phyloP scores from a whole-genome alignment of 2,888 invertebrate genomes.

The Lepeophtheirus nordmannii region DNA sequence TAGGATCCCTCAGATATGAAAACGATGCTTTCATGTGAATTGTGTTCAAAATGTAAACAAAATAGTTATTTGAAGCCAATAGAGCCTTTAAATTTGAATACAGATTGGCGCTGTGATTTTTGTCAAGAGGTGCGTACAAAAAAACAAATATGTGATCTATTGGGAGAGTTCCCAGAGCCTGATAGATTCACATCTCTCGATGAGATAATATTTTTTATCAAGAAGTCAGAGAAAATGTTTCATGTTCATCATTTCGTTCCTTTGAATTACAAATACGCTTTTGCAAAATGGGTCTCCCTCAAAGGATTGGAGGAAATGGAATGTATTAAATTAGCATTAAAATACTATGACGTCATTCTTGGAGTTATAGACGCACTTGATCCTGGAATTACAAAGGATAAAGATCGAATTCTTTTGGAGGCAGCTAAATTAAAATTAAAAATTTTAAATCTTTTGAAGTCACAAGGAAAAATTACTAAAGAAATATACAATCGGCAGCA shows the following conservation, averaged over 20 bases:
- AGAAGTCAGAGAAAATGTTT: background rate
- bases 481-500: background rate
- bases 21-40: background rate
- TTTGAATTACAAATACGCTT: background rate
- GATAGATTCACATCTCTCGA: background rate
- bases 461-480: background rate
- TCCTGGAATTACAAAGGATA: background rate
- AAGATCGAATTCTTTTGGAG: background rate
- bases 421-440: background rate
- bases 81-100: background rate
- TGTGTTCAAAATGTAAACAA: background rate
- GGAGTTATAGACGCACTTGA: background rate
- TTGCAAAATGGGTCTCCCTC: background rate
- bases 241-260: background rate
- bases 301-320: background rate
- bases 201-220: background rate
- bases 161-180: background rate
- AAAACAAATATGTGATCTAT: background rate
- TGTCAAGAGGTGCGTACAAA: background rate
- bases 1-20: background rate
- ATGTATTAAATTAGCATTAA: background rate
- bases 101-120: background rate
- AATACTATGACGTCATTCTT: background rate
- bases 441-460: background rate
- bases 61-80: background rate